Evolutionary conservation across 2,888 invertebrate species (phyloP).

Genomic region (Polymixis flavicincta): DNA sequence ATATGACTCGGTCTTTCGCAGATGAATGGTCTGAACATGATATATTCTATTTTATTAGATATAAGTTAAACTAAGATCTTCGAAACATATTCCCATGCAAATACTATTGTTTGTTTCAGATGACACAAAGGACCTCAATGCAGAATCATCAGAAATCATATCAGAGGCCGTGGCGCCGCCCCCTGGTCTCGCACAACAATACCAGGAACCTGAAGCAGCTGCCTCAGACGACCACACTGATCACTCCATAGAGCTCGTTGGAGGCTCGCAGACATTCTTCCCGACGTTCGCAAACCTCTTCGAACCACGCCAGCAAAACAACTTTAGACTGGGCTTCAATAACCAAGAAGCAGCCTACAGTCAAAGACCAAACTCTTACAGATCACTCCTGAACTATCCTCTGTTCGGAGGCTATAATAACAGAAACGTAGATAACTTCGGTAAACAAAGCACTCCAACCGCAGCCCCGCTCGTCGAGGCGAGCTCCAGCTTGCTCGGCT

Average conservation of each 20-base stretch:
- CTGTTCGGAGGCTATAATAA: slow-evolving; percentile 80
- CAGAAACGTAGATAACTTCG: slow-evolving; percentile 82
- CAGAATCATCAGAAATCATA: slow-evolving; percentile 87
- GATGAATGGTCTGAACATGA: neutral
- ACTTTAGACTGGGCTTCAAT: slow-evolving; percentile 91
- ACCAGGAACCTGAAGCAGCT: slow-evolving; percentile 74
- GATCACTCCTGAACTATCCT: slow-evolving; percentile 86
- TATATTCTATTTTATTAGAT: neutral
- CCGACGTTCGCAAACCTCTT: slow-evolving; percentile 94
- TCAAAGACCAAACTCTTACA: slow-evolving; percentile 90
- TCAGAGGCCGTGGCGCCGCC: slow-evolving; percentile 86
- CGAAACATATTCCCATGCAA: slow-evolving; percentile 56
- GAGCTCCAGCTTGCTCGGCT: slow-evolving; percentile 93
- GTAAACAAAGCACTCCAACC: slow-evolving; percentile 80
- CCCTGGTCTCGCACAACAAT: slow-evolving; percentile 68
- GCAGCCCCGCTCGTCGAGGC: slow-evolving; percentile 87
- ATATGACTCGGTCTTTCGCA: neutral
- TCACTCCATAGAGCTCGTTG: slow-evolving; percentile 90
- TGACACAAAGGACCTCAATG: slow-evolving; percentile 82
- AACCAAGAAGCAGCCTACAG: slow-evolving; percentile 91
- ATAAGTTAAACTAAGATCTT: slow-evolving; percentile 13
- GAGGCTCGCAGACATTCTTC: slow-evolving; percentile 93
- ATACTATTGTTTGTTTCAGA: slow-evolving; percentile 79
- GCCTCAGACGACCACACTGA: slow-evolving; percentile 81
- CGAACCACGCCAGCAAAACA: slow-evolving; percentile 88